Base-by-base conservation (phyloP, 2,888 invertebrate genomes). In the Cephus rjabovi region DNA sequence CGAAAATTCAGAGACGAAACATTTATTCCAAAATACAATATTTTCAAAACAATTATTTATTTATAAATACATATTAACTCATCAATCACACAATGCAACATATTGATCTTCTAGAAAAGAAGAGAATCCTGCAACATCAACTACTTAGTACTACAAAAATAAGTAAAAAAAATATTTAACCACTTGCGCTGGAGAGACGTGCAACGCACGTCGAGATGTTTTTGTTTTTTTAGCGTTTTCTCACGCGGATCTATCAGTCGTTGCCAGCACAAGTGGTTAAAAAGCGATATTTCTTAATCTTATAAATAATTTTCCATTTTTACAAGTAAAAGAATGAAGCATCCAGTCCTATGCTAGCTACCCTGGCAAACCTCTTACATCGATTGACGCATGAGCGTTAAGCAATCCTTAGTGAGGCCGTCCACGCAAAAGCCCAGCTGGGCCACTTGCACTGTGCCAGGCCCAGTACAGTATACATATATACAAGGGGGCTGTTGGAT, bases 371-470 rank as follows among this genome's bases (percentile, higher is more conserved):
- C 23, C 56, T 71, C 30, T 69, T 74, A 31, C 73, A 85, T 86
- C 84, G 85, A 86, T 85, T 77, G 78, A 83, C 81, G 81, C 80
- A 81, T 75, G 79, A 77, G 80, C 80, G 73, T 77, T 81, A 37
- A 75, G 78, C 37, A 12, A 71, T 71, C 15, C 31, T 23, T 56
- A 33, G 71, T 71, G 70, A 34, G 56, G 37, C n/a, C 68, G 33
- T 30, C 6, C 33, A 40, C n/a, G 68, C 68, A n/a, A 37, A 75
- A 23, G 71, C 34, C 34, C 71, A 71, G 71, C 31, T 71, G 34
- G 71, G 71, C 12, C 71, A n/a, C 33, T 40, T 77, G 56, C 56
- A 71, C 73, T 75, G 71, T 73, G 73, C 56, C 79, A 75, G 30
- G 34, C 37, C 33, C 73, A 12, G 2, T 23, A 23, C 23, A 56